Conservation (phyloP, 2,888 invertebrate species). For the Mylabris sibirica region DNA sequence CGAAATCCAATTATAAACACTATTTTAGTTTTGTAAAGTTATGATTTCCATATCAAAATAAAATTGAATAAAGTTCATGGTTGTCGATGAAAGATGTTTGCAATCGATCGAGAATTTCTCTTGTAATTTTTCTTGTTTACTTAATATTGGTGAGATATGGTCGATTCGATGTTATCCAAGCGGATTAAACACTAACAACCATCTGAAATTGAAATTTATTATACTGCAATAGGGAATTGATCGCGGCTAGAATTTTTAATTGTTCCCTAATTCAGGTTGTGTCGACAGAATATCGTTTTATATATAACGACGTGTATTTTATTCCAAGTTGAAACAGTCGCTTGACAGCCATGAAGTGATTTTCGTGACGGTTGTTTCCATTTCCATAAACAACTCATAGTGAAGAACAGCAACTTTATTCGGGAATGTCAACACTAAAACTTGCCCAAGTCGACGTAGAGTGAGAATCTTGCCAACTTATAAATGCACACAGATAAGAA, state of each 20-base stretch:
- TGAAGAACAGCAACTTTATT: background rate
- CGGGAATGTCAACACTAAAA: background rate
- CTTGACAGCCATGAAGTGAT: no score
- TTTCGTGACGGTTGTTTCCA: background rate
- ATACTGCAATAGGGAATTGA: background rate
- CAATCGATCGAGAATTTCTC: background rate
- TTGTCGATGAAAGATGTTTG: background rate
- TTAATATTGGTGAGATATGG: background rate
- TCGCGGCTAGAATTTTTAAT: background rate
- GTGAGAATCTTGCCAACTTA: background rate
- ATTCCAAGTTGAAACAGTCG: no score
- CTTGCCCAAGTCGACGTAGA: background rate
- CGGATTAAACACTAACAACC: background rate
- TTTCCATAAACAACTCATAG: background rate
- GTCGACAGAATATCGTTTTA: background rate
- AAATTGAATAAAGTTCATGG: background rate
- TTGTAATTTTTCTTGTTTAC: background rate
- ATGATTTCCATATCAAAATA: background rate
- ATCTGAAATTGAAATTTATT: conserved; percentile 2
- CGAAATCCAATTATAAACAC: conserved; percentile 1
- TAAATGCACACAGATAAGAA: conserved; percentile 3
- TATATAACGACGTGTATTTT: background rate
- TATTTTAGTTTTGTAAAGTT: background rate
- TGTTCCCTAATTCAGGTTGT: background rate
- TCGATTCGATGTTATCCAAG: background rate